phyloP scores from a whole-genome alignment of 1,140 invertebrate genomes.

The Bombus affinis region DNA sequence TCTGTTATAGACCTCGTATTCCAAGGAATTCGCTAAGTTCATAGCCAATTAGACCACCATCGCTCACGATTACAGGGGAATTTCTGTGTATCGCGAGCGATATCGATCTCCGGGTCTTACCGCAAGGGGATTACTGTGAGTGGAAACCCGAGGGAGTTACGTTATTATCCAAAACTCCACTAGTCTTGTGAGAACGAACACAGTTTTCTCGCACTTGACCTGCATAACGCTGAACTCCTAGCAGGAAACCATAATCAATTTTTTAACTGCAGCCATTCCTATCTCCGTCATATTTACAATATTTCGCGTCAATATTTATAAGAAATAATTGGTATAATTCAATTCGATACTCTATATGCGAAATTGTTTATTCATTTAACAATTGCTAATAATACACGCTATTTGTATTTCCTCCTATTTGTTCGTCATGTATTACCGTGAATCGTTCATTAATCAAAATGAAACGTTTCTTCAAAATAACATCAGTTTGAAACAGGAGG shows the following conservation, averaged over 20 bases:
- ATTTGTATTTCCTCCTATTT: background rate
- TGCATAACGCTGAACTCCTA: background rate
- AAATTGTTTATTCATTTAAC: background rate
- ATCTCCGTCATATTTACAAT: background rate
- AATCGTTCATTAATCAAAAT: background rate
- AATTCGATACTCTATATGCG: background rate
- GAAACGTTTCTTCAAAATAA: background rate
- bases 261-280: background rate
- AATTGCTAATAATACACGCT: background rate
- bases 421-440: background rate
- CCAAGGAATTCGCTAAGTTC: background rate
- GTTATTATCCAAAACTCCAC: background rate
- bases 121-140: background rate
- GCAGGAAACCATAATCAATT: background rate
- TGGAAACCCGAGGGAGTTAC: background rate
- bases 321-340: background rate
- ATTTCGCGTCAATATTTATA: background rate
- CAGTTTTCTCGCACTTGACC: background rate
- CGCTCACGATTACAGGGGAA: background rate
- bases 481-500: background rate
- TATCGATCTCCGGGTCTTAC: background rate
- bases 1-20: background rate
- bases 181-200: background rate
- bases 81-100: background rate
- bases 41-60: background rate